Percentiles rank a stretch among this genome's conserved stretches.
Conservation (phyloP, 2,888 invertebrate genomes). For the Drosophila niveifrons region DNA sequence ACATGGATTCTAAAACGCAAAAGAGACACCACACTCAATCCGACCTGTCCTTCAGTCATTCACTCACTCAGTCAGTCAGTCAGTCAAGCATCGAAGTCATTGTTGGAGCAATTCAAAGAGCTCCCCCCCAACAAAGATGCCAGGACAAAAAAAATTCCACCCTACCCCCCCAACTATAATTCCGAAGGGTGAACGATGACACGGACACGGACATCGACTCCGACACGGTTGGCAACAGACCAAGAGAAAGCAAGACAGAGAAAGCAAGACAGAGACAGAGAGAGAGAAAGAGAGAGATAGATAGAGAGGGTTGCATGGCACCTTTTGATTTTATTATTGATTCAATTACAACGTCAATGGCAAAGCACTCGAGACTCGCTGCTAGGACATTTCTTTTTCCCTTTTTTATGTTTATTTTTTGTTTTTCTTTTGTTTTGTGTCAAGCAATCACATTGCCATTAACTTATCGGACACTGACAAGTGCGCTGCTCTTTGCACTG, state of each 20-base stretch:
- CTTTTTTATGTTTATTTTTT: background rate
- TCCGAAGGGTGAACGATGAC: constrained; percentile 26
- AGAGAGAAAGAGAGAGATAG: constrained; percentile 1
- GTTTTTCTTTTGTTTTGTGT: constrained; percentile 23
- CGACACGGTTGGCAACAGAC: constrained; percentile 16
- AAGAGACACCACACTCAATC: constrained; percentile 59
- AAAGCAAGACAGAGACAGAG: constrained; percentile 35
- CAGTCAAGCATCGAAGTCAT: constrained; percentile 41
- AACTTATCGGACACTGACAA: constrained; percentile 30
- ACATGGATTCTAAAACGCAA: constrained; percentile 67
- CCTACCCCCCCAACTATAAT: background rate
- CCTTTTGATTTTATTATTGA: constrained; percentile 74
- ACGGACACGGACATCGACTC: constrained; percentile 28
- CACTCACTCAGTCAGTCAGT: constrained; percentile 23
- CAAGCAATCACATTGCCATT: constrained; percentile 46
- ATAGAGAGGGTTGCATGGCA: constrained; percentile 19
- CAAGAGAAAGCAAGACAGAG: constrained; percentile 20
- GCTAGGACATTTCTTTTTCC: constrained; percentile 22
- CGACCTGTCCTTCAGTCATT: constrained; percentile 18
- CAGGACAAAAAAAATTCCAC: constrained; percentile 34
- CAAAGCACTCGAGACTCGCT: constrained; percentile 27
- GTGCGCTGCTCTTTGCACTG: background rate
- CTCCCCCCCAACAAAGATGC: constrained; percentile 36
- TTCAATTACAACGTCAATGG: constrained; percentile 74
- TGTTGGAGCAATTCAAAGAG: constrained; percentile 41